Evolutionary conservation across 1,140 invertebrate genomes (phyloP), one percentile per base, ranked within the genome.

Genomic region (Drosophila ohnishii): DNA sequence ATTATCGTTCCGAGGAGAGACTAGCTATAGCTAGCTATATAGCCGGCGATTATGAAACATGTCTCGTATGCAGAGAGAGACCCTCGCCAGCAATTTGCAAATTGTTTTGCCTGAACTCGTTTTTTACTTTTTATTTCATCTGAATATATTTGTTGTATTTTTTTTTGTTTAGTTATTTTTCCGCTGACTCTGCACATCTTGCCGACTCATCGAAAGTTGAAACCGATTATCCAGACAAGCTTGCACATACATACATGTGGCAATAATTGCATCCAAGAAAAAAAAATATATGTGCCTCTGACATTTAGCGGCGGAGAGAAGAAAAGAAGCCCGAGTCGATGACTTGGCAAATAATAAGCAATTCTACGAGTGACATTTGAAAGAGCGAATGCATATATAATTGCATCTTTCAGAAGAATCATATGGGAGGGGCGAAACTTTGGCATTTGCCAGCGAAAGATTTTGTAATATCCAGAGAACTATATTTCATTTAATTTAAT

Each of bases 181-280:
- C 14, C 19, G 63, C 63, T 34, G 19, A 47, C 40, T 45, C 32
- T 61, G 69, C 67, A 73, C 47, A 61, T 73, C 57, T 73, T 42
- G 55, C 37, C 37, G 48, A 73, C 57, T 40, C 57, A 73, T 74
- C 57, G 70, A 73, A 73, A 73, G 70, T 73, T 73, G 69, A 62
- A 73, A 45, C 67, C 69, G 44, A 59, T 72, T 71, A 72, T 32
- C 53, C 44, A 28, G 40, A 48, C 66, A 25, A 37, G 61, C 34
- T 42, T 16, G 30, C 44, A 35, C 11, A 57, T 5, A 42, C 28
- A 28, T 42, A 35, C 37, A 37, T 65, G 51, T 13, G 65, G 51
- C 35, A 48, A 70, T 70, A 70, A 30, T 40, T 40, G 47, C 47
- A 35, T 30, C 37, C 35, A 22, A 66, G n/a, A 35, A 60, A 58